These are phyloP conservation scores for Chlamydotis undulata DNA, from an alignment of 2,113 vertebrate genomes.

Conservation along the genomic window DNA sequence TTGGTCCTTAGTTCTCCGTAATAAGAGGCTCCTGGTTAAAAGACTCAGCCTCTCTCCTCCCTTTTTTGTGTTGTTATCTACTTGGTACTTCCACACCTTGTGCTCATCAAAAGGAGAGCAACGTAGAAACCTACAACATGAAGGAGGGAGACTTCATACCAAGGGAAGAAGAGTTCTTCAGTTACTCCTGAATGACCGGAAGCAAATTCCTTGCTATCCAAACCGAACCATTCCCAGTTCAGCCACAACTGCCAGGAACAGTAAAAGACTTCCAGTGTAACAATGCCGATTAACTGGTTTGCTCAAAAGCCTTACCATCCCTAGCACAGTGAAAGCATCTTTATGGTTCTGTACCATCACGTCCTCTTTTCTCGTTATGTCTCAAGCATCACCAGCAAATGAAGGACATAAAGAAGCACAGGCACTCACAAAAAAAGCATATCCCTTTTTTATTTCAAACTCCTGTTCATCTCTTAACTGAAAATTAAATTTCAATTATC, in stretches of 20 bases:
- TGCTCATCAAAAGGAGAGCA: conserved; percentile 84
- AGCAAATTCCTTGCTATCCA: background rate
- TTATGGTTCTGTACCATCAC: background rate
- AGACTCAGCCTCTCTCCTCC: conserved; percentile 90
- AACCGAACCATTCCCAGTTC: background rate
- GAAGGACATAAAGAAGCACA: background rate
- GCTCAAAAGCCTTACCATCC: background rate
- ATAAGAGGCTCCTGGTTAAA: conserved; percentile 87
- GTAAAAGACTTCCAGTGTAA: background rate
- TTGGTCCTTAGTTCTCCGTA: conserved; percentile 90
- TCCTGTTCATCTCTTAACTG: background rate
- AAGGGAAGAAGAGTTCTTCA: background rate
- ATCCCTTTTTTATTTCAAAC: background rate
- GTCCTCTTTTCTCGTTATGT: background rate
- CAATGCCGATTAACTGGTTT: background rate
- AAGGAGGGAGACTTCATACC: background rate
- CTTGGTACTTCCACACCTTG: conserved; percentile 92
- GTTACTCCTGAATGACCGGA: background rate
- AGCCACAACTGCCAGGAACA: background rate
- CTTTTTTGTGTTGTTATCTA: conserved; percentile 90
- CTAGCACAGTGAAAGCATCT: background rate
- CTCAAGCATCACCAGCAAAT: background rate
- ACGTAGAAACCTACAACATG: conserved; percentile 84
- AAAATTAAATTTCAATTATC: background rate
- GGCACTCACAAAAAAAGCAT: background rate